Evolutionary conservation across 2,888 invertebrate species (phyloP), one percentile per base, ranked within the genome.

Genomic region (Magallana nippona): DNA sequence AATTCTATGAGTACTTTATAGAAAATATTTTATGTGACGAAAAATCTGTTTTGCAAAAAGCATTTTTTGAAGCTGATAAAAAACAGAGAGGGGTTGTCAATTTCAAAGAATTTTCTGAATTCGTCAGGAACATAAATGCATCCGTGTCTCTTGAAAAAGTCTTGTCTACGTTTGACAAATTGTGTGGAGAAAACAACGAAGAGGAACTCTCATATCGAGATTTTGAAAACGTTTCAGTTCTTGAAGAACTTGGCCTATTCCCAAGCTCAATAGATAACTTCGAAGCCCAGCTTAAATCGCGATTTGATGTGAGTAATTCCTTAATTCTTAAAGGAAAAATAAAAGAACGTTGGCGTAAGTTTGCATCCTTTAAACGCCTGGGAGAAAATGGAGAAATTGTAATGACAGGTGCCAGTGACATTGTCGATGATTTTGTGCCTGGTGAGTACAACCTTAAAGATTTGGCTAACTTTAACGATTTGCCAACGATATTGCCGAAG

Each of bases 71-170:
- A 10, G 89, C 89, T 27, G 89, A 89, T 78, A 32, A 85, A 56
- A 82, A 88, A 60, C 88, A 88, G 0, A 83, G 84, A 15, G 88
- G 88, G 2, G 82, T 83, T 10, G 55, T 89, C 2, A 85, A 86
- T 81, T 88, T 89, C 81, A 85, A 84, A 57, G 88, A 89, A 81
- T 88, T 87, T 82, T 83, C 87, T 8, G 87, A 88, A 78, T 88
- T 81, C 55, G 62, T 85, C 3, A 85, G 85, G 85, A 86, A 85
- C 22, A 83, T 83, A 44, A 82, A 85, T n/a, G 58, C 84, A 27
- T 62, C 79, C 2, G 44, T 86, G 17, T 63, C 83, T n/a, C 63
- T 87, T 56, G 62, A 58, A 13, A 78, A 83, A 27, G 77, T 89
- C 1, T 56, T 88, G 15, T 60, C 77, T 13, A 85, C 86, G 0